These are phyloP conservation scores for Heteromormyrus szaboi DNA, from an alignment of 2,797 vertebrate species.

Conservation along the genomic window DNA sequence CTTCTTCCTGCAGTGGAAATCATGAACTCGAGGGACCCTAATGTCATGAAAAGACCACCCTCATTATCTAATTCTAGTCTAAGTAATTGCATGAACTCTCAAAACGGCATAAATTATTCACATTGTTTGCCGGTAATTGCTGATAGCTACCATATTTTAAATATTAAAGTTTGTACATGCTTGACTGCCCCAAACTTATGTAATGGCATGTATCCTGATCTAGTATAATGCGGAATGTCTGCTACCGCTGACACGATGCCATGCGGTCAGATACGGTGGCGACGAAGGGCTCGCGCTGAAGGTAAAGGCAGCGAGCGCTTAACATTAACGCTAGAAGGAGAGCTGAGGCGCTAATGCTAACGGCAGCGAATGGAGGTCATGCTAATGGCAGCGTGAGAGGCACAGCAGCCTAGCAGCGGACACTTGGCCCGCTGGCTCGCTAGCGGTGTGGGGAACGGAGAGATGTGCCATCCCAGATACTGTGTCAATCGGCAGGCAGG, in stretches of 20 bases:
- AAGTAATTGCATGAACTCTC: neutral
- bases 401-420: neutral
- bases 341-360: neutral
- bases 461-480: slow-evolving; percentile 6
- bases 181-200: neutral
- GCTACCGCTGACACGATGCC: neutral
- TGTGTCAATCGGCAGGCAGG: neutral
- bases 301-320: neutral
- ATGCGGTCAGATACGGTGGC: neutral
- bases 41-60: neutral
- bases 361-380: neutral
- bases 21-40: neutral
- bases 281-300: neutral
- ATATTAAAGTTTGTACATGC: neutral
- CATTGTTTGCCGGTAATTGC: neutral
- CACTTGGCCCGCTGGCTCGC: neutral
- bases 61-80: neutral
- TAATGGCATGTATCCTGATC: neutral
- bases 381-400: neutral
- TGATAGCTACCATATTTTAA: neutral
- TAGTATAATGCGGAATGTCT: neutral
- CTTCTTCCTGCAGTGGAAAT: neutral
- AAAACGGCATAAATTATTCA: neutral
- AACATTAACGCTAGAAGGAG: neutral
- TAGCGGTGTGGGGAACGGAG: neutral